Conservation (phyloP, 2,113 vertebrate species). For the Dinomys branickii region DNA sequence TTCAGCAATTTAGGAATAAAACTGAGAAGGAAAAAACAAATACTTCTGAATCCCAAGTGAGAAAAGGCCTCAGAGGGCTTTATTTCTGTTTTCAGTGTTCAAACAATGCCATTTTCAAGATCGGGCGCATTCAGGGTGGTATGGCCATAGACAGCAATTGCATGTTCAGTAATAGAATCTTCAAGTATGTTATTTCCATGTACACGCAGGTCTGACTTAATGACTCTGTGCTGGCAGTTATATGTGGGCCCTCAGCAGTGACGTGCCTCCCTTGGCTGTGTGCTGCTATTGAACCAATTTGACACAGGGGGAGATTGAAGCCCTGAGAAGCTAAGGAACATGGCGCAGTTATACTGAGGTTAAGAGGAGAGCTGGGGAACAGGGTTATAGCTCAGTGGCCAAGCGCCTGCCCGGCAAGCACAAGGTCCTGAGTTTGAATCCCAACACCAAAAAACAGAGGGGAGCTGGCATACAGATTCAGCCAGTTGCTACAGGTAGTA, state of each 20-base stretch:
- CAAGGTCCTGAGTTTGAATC: too few relatives aligned
- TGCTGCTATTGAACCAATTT: neutral
- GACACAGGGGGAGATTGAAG: neutral
- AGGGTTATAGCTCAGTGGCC: too few relatives aligned
- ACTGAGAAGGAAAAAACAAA: neutral
- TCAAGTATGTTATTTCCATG: neutral
- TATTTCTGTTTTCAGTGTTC: neutral
- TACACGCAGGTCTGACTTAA: neutral
- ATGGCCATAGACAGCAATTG: too few relatives aligned
- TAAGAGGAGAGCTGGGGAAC: neutral
- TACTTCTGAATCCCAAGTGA: neutral
- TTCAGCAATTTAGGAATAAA: neutral
- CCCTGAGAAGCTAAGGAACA: rapidly evolving
- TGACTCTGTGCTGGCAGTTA: neutral
- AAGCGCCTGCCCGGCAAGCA: too few relatives aligned
- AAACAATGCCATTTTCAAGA: neutral
- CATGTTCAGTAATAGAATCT: neutral
- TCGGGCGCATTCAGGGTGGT: too few relatives aligned
- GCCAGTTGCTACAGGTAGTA: neutral
- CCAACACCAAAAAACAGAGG: neutral
- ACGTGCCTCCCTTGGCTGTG: neutral
- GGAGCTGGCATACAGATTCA: neutral
- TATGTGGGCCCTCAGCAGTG: neutral
- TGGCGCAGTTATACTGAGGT: too few relatives aligned
- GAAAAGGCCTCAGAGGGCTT: neutral